Evolutionary conservation across 2,113 vertebrate species (phyloP).

Genomic region (Mustela nigripes): DNA sequence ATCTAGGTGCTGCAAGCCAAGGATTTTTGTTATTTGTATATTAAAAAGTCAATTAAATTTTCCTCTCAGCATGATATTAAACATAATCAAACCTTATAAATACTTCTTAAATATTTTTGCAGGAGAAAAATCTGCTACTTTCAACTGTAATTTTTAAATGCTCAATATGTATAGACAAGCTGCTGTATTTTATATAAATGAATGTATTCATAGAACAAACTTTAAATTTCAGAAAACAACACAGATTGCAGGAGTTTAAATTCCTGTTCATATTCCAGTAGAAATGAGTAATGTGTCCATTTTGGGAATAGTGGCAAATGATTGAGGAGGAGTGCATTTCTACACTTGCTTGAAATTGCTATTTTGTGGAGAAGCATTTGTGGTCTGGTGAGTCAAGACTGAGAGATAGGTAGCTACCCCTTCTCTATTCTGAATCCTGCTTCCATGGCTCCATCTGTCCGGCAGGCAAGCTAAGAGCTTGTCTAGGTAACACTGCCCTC

Average conservation of each 20-base stretch:
- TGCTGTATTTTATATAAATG: conserved; percentile 86
- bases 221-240: conserved; percentile 84
- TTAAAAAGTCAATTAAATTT: conserved; percentile 70
- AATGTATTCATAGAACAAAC: conserved; percentile 85
- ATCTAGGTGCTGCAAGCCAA: conserved; percentile 27
- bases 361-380: conserved; percentile 81
- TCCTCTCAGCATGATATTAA: conserved; percentile 74
- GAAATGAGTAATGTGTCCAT: conserved; percentile 82
- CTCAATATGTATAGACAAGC: conserved; percentile 86
- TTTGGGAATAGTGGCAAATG: conserved; percentile 77
- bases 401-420: conserved; percentile 64
- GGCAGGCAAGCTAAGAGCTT: conserved; percentile 11
- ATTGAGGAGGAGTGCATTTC: conserved; percentile 75
- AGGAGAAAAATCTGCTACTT: conserved; percentile 78
- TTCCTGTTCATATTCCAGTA: conserved; percentile 81
- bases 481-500: conserved; percentile 78
- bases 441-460: conserved; percentile 72
- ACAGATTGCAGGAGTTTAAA: conserved; percentile 83
- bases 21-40: conserved; percentile 41
- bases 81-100: conserved; percentile 81
- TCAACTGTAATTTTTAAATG: conserved; percentile 84
- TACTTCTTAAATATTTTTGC: conserved; percentile 83
- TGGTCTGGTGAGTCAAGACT: conserved; percentile 76
- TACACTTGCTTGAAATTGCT: conserved; percentile 76
- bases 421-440: conserved; percentile 40